Conservation (phyloP, 2,113 vertebrate species). For the Vidua chalybeata region DNA sequence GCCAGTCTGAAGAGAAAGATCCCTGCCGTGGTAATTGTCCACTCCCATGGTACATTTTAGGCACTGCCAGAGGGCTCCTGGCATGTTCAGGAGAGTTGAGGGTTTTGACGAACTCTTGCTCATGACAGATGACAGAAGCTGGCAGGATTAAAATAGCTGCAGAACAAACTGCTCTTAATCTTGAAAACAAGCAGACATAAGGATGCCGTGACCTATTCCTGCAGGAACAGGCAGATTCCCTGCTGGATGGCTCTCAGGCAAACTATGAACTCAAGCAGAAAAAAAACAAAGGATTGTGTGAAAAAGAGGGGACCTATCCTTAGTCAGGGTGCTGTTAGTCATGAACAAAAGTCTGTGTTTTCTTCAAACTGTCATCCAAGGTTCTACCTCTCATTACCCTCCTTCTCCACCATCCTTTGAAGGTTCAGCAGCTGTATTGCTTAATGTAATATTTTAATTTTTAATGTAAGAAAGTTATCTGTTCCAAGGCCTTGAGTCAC, state of each 20-base stretch:
- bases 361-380: not conserved
- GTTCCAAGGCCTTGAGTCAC: not conserved
- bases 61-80: not conserved
- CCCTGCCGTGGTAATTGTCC: not conserved
- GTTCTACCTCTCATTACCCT: not conserved
- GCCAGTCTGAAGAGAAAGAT: not conserved
- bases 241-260: not conserved
- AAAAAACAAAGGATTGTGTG: fast-evolving
- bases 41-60: not conserved
- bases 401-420: not conserved
- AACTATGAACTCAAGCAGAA: not conserved
- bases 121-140: not conserved
- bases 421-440: not conserved
- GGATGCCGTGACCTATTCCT: not conserved
- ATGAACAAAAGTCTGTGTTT: not conserved
- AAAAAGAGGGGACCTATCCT: not conserved
- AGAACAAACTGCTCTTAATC: not conserved
- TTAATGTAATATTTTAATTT: not conserved
- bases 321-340: not conserved
- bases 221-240: not conserved
- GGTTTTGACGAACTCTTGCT: not conserved
- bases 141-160: not conserved
- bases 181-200: not conserved
- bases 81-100: not conserved
- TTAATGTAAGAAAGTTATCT: not conserved